Base-by-base conservation (phyloP, 2,888 invertebrate genomes). In the Platerodrilus igneus region DNA sequence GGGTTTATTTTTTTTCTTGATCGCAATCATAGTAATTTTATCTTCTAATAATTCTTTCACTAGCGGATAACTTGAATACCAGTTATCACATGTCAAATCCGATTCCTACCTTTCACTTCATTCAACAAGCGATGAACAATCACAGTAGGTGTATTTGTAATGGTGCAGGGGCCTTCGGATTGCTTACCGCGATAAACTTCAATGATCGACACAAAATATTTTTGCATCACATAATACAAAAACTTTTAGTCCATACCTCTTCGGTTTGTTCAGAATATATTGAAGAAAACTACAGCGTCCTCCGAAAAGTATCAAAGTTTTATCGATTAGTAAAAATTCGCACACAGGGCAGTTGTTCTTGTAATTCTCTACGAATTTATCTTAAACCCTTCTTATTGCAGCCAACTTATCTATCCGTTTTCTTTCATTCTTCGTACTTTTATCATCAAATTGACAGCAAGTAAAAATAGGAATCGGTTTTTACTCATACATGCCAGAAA, bases 1-100 rank as follows among this genome's bases (percentile, higher is more conserved):
- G 20, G 40, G 36, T 46, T 56, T 59, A 32, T 57, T 53, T 50
- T 57, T 56, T 29, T 48, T 44, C 26, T 54, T 23, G 13, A 54
- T 55, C 26, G 48, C 56, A 32, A 53, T 43, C 18, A 54, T 40
- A 33, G 50, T 56, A 19, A 51, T 41, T 41, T 48, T 47, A 22
- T 48, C 33, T 35, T 52, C 25, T 13, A 52, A 44, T 10, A 57
- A 40, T 16, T 33, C 19, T 23, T 45, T 32, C 3, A 47, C 49
- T 13, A 56, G 33, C 7, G 48, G 44, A 25, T 40, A 43, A 44
- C 50, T 54, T 5, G 53, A 47, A 26, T 52, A 56, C 50, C 51
- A 57, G 29, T 58, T 54, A 29, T 51, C 50, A 15, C 16, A 28
- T 2, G 45, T 53, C 22, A 55, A 21, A 38, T 55, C 21, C 41